Percentiles rank a stretch among this genome's conserved stretches.
Evolutionary conservation across 2,888 invertebrate species (phyloP).

Genomic region (Acronicta psi): DNA sequence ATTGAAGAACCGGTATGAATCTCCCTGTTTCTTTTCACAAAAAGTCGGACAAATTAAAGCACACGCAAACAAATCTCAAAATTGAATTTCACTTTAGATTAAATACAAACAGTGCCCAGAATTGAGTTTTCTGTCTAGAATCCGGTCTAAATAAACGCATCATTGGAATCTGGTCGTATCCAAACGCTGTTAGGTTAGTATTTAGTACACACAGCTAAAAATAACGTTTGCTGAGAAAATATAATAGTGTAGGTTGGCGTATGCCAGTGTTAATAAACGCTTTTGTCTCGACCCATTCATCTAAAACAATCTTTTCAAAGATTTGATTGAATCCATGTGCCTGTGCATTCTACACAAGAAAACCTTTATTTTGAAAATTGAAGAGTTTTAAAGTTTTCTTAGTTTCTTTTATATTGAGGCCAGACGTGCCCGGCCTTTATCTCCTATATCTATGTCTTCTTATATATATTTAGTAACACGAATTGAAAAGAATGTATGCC

Average conservation of each 20-base stretch:
- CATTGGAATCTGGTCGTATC: slow-evolving; percentile 14
- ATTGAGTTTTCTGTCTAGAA: slow-evolving; percentile 11
- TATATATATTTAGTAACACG: no score
- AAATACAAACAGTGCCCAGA: slow-evolving; percentile 17
- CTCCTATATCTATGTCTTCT: no score
- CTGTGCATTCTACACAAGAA: background rate
- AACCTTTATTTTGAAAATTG: no score
- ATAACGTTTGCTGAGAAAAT: slow-evolving; percentile 33
- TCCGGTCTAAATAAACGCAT: slow-evolving; percentile 13
- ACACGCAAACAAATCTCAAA: slow-evolving; percentile 1
- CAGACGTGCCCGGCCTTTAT: no score
- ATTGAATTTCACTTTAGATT: slow-evolving; percentile 3
- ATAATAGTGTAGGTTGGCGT: slow-evolving; percentile 1
- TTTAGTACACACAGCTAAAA: slow-evolving; percentile 20
- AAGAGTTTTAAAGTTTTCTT: no score
- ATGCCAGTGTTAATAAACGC: slow-evolving; percentile 10
- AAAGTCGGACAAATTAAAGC: background rate
- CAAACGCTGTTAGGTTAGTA: slow-evolving; percentile 8
- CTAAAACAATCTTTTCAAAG: background rate
- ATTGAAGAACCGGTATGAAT: no score
- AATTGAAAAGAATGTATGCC: no score
- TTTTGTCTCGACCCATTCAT: background rate
- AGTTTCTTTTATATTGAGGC: no score
- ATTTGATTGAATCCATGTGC: slow-evolving; percentile 9
- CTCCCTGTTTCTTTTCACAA: background rate